These are phyloP conservation scores for Pseudomyrmex flavicornis DNA, from an alignment of 1,140 invertebrate species.

Conservation along the genomic window DNA sequence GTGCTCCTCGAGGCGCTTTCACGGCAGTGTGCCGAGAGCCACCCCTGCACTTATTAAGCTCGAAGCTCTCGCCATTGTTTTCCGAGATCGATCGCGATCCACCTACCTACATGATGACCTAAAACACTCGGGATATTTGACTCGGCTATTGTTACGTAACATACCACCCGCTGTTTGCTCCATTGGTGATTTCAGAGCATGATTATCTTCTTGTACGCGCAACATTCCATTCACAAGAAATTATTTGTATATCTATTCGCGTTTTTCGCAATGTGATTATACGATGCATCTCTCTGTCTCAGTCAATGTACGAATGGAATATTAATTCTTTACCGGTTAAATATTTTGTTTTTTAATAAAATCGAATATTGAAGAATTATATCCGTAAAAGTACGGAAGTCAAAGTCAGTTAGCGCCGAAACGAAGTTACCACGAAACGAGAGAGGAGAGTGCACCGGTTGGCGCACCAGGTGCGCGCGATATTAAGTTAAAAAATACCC, in stretches of 20 bases:
- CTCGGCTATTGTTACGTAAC: background rate
- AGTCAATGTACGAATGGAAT: too few species aligned
- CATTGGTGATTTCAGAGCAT: background rate
- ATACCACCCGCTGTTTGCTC: background rate
- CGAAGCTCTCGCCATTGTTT: slow-evolving; percentile 24
- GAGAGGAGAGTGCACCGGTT: slow-evolving; percentile 31
- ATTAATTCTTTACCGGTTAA: background rate
- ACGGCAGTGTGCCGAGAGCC: slow-evolving; percentile 27
- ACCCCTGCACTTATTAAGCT: slow-evolving; percentile 47
- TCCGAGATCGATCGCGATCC: slow-evolving; percentile 44
- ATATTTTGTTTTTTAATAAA: background rate
- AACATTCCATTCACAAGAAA: background rate
- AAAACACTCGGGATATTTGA: slow-evolving; percentile 15
- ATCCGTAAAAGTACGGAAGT: slow-evolving; percentile 13
- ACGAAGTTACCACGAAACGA: slow-evolving; percentile 42
- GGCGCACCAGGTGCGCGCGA: slow-evolving; percentile 3
- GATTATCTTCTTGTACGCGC: background rate
- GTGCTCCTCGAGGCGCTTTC: slow-evolving; percentile 55
- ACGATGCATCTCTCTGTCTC: too few species aligned
- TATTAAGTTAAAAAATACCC: slow-evolving; percentile 48
- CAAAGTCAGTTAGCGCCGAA: slow-evolving; percentile 26
- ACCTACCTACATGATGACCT: background rate
- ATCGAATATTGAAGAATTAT: slow-evolving; percentile 11
- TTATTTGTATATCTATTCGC: background rate
- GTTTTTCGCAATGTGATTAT: too few species aligned